Evolutionary conservation across 2,888 invertebrate genomes (phyloP).

Genomic region (Iphiclides podalirius): DNA sequence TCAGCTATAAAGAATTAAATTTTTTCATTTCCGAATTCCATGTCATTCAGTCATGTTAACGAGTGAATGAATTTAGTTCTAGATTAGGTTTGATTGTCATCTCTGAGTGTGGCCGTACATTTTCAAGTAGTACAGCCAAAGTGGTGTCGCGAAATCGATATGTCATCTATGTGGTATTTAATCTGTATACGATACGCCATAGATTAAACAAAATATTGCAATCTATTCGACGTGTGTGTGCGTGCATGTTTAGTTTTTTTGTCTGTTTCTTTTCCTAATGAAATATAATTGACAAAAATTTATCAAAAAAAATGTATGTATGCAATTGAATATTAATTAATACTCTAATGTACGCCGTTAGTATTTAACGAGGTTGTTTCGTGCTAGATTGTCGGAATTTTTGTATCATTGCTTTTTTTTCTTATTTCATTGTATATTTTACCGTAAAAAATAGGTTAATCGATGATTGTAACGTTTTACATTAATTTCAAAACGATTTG

Average conservation of each 20-base stretch:
- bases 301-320: slow-evolving; percentile 50
- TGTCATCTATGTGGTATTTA: no score
- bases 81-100: no score
- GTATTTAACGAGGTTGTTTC: slow-evolving; percentile 45
- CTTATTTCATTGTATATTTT: slow-evolving; percentile 51
- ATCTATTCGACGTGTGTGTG: slow-evolving; percentile 63
- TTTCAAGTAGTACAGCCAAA: no score
- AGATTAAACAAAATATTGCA: no score
- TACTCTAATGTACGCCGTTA: slow-evolving; percentile 39
- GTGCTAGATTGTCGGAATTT: slow-evolving; percentile 44
- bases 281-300: slow-evolving; percentile 60
- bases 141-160: no score
- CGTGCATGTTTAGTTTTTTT: background rate
- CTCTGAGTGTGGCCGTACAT: no score
- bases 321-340: slow-evolving; percentile 41
- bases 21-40: no score
- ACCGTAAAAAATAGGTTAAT: slow-evolving; percentile 52
- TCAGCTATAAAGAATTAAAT: no score
- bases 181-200: no score
- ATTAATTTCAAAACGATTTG: no score
- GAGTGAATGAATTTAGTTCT: no score
- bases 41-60: no score
- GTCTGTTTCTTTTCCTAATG: slow-evolving; percentile 58
- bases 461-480: slow-evolving; percentile 45
- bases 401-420: slow-evolving; percentile 27